Evolutionary conservation across 1,140 invertebrate genomes (phyloP).

Genomic region (Drosophila sucinea): DNA sequence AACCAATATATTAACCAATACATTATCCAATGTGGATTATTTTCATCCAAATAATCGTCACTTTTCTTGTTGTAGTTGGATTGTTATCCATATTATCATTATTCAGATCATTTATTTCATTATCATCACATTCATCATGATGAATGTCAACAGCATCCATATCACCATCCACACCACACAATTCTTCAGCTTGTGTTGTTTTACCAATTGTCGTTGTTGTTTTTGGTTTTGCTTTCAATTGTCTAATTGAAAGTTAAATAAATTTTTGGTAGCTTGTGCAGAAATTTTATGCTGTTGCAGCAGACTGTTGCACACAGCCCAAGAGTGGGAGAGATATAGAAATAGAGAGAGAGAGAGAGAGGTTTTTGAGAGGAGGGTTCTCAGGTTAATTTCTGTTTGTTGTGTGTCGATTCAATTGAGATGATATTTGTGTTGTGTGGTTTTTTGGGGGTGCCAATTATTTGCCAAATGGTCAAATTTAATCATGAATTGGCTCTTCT

Average conservation of each 20-base stretch:
- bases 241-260: conserved; percentile 80
- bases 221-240: conserved; percentile 55
- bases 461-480: conserved; percentile 49
- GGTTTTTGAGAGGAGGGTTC: conserved; percentile 8
- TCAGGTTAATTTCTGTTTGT: conserved; percentile 60
- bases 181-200: background rate
- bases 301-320: conserved; percentile 34
- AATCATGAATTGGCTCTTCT: conserved; percentile 44
- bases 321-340: no score
- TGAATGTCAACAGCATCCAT: background rate
- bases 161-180: no score
- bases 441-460: conserved; percentile 36
- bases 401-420: conserved; percentile 21
- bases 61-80: no score
- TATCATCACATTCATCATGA: background rate
- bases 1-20: no score
- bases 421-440: background rate
- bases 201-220: conserved; percentile 22
- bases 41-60: no score
- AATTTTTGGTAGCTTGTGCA: conserved; percentile 68
- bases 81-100: background rate
- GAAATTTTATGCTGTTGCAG: conserved; percentile 69
- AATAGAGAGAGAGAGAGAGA: background rate
- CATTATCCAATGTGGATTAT: no score
- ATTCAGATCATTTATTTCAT: background rate